phyloP scores from a whole-genome alignment of 2,797 vertebrate genomes.

The Phalanger gymnotis region DNA sequence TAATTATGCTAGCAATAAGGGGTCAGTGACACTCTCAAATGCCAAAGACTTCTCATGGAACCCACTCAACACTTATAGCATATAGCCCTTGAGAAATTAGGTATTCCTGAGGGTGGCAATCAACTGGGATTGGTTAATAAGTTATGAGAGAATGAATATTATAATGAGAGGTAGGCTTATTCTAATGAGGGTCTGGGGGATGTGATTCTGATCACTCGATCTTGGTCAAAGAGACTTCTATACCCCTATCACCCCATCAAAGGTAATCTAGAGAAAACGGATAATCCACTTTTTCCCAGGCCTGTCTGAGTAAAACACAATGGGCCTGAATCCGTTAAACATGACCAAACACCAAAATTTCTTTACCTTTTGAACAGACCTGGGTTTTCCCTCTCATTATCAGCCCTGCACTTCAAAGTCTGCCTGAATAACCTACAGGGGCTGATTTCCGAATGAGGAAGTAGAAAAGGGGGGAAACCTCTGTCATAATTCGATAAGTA shows the following conservation, averaged over 20 bases:
- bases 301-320: not conserved
- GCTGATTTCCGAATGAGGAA: not conserved
- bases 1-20: not conserved
- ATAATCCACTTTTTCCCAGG: not conserved
- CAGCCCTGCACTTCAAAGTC: not conserved
- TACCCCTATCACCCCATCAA: not conserved
- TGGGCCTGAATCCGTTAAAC: not conserved
- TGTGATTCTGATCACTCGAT: not conserved
- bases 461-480: not conserved
- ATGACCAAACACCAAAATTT: not conserved
- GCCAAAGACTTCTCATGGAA: not conserved
- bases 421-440: not conserved
- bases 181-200: not conserved
- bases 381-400: not conserved
- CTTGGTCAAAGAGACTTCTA: not conserved
- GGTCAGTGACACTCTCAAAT: not conserved
- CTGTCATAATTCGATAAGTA: not conserved
- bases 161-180: not conserved
- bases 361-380: not conserved
- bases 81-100: not conserved
- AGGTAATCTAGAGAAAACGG: not conserved
- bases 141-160: not conserved
- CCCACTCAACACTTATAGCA: not conserved
- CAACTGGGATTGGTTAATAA: not conserved
- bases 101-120: not conserved